Evolutionary conservation across 2,797 vertebrate genomes (phyloP).

Genomic region (Gymnothorax reevesii): DNA sequence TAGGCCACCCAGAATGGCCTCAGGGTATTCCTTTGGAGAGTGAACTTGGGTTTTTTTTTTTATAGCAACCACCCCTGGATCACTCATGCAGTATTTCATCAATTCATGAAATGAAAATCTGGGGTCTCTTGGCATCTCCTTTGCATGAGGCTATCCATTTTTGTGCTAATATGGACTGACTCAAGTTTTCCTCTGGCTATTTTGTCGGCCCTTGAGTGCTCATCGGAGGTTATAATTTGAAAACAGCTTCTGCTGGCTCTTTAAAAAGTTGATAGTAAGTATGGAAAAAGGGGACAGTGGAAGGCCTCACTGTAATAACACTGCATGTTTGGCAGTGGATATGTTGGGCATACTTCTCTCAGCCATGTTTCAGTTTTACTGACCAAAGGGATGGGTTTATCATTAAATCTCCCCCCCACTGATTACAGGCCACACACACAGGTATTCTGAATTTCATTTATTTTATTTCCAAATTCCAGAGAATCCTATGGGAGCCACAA

Average conservation of each 20-base stretch:
- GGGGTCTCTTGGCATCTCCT: not conserved
- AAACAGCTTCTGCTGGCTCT: not conserved
- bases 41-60: no score
- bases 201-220: not conserved
- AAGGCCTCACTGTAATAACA: not conserved
- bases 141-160: not conserved
- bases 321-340: no score
- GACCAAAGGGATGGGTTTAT: not conserved
- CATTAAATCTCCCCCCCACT: not conserved
- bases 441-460: not conserved
- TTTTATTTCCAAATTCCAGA: no score
- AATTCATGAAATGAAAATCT: not conserved
- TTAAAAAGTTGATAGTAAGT: not conserved
- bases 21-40: no score
- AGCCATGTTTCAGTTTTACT: not conserved
- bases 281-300: no score
- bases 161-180: not conserved
- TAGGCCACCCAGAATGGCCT: no score
- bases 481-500: no score
- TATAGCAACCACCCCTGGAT: not conserved
- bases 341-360: not conserved
- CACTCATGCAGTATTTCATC: conserved; percentile 1
- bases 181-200: not conserved
- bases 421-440: not conserved
- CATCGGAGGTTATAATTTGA: not conserved